Evolutionary conservation across 2,797 vertebrate species (phyloP), one percentile per base, ranked within the genome.

Genomic region (Acestrorhynchus altus): DNA sequence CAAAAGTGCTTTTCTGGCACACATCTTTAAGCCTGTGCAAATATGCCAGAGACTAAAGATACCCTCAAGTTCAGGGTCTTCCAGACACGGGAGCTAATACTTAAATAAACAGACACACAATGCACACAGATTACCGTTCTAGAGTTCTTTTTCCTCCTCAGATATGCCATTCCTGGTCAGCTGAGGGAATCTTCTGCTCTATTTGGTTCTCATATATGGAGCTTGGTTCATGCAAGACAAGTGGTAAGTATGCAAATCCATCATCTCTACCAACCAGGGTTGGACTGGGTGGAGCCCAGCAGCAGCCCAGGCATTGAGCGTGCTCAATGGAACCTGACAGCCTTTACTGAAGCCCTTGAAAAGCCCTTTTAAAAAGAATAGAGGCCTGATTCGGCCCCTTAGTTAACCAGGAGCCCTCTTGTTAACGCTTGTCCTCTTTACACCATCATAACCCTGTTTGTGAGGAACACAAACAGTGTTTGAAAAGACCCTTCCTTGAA

Each of bases 301-400:
- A 87, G 84, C 89, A 85, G 85, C 87, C 82, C 83, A 87, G 87
- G 86, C 87, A 89, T 90, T 93, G 76, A 80, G 56, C 39, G 26
- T 68, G 64, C 40, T 74, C 77, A 83, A 80, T 86, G 47, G 42
- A 61, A 79, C 68, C 67, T 78, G 81, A 82, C 78, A 81, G 79
- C 73, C 69, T 84, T 84, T 46, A 82, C 60, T 75, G 64, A 52
- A 28, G 40, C 28, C 68, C 40, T 74, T 75, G 28, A 85, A 83
- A 81, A 66, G 71, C 40, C 42, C 44, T 78, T 79, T 81, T 56
- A 72, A 56, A 56, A 5, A 72, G 31, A 72, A 76, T 31, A 70
- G 63, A 60, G 59, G 40, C 74, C 56, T 1, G 11, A 54, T 31
- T 57, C 51, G 3, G 60, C 77, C 35, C 44, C 40, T 80, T 76